These are phyloP conservation scores for Forbesichthys papilliferus DNA, from an alignment of 2,113 vertebrate species.

Conservation along the genomic window DNA sequence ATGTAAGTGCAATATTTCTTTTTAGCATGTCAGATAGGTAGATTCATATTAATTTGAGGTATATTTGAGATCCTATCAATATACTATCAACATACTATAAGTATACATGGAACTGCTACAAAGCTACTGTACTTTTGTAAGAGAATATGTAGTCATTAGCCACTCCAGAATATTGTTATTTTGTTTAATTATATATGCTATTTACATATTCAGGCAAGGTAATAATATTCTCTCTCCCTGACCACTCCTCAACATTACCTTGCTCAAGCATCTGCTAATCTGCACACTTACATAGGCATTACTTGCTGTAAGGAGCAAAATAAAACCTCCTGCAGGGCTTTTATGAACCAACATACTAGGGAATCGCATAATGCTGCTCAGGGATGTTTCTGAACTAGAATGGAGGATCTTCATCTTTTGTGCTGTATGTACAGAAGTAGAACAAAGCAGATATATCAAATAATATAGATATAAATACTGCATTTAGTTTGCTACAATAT, in stretches of 20 bases:
- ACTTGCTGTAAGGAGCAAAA: not conserved
- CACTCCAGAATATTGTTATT: not conserved
- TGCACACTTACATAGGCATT: slow-evolving; percentile 15
- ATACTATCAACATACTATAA: too few relatives aligned
- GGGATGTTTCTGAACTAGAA: not conserved
- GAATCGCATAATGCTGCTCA: not conserved
- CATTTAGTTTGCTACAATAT: too few relatives aligned
- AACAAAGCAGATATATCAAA: not conserved
- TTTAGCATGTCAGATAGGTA: slow-evolving; percentile 4
- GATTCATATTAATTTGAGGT: not conserved
- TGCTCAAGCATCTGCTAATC: slow-evolving; percentile 50
- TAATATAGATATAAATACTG: too few relatives aligned
- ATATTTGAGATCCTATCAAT: too few relatives aligned
- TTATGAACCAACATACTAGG: not conserved
- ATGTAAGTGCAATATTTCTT: not conserved
- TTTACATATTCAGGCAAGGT: not conserved
- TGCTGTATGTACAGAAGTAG: slow-evolving; percentile 7
- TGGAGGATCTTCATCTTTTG: not conserved
- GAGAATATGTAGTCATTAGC: too few relatives aligned
- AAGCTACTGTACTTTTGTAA: too few relatives aligned
- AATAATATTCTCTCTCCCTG: not conserved
- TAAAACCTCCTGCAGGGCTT: not conserved
- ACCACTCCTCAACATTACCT: not conserved
- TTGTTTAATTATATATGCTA: not conserved
- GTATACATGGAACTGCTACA: too few relatives aligned